Evolutionary conservation across 2,797 vertebrate genomes (phyloP), one percentile per base, ranked within the genome.

Genomic region (Parambassis ranga): DNA sequence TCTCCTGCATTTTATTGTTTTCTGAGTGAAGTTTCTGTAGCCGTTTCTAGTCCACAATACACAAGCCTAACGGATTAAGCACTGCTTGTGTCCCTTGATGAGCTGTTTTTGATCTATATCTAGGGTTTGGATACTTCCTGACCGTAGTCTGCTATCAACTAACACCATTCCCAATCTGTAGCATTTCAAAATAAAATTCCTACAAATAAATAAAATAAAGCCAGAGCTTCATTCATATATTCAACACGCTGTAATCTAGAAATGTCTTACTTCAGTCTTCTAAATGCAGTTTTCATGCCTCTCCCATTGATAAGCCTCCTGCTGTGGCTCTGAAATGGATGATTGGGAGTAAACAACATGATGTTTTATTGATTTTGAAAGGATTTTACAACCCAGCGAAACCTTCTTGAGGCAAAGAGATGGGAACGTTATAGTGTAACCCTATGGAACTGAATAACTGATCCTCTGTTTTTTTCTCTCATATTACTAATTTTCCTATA

Each of bases 301-400:
- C 11, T 31, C 11, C 30, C 36, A 42, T 47, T 49, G 36, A 59
- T n/a, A 43, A 27, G 8, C 10, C 57, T 43, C 20, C 27, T 52
- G 19, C 24, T 41, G 0, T 10, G 24, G 23, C 41, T 31, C 32
- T 42, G 19, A 1, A 19, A 37, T 8, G 32, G 48, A 71, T 33
- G 36, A 28, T 10, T 47, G 10, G 50, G 0, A 41, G 49, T 2
- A 35, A 11, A 57, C 28, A 65, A 33, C 41, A 41, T 35, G 4
- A 35, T 58, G 0, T 47, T 28, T 24, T 32, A 73, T 70, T 73
- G 61, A 65, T 65, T 44, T 35, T 3, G 6, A n/a, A 43, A 44
- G 15, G 14, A 59, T 31, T 43, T 24, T 22, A 44, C 50, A 30
- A 30, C 14, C 42, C 48, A 39, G 16, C 7, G n/a, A 33, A 60